phyloP scores from a whole-genome alignment of 2,888 invertebrate genomes.

The Linyphia triangularis region DNA sequence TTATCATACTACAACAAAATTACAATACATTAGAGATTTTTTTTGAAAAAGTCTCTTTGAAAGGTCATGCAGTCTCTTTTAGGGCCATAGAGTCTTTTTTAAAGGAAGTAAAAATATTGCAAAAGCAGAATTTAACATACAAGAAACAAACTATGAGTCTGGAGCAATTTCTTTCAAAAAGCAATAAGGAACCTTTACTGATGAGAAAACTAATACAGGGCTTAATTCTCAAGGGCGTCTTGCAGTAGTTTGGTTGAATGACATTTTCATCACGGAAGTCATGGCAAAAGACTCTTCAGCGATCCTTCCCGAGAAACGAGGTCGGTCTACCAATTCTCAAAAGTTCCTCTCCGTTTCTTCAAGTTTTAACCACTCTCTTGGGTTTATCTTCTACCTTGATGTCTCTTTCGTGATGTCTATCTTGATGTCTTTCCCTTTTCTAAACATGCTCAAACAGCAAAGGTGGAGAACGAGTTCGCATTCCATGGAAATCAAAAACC shows the following conservation, averaged over 20 bases:
- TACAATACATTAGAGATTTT: too few relatives aligned
- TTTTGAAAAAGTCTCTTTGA: too few relatives aligned
- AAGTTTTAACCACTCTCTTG: slow-evolving; percentile 42
- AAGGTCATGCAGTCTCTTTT: too few relatives aligned
- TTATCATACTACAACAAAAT: too few relatives aligned
- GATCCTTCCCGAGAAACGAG: slow-evolving; percentile 22
- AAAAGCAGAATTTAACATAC: background rate
- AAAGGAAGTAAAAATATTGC: background rate
- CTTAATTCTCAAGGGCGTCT: slow-evolving; percentile 10
- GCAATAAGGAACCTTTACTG: slow-evolving; percentile 7
- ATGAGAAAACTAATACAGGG: slow-evolving; percentile 24
- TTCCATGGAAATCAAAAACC: slow-evolving; percentile 33
- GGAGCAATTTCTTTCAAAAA: background rate
- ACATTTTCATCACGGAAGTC: slow-evolving; percentile 39
- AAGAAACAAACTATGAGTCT: background rate
- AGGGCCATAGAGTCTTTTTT: too few relatives aligned
- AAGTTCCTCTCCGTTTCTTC: slow-evolving; percentile 22
- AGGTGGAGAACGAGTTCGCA: background rate
- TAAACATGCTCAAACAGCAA: slow-evolving; percentile 15
- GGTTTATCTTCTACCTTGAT: slow-evolving; percentile 24
- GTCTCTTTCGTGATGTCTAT: too few relatives aligned
- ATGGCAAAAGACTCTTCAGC: slow-evolving; percentile 14
- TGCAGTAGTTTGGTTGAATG: slow-evolving; percentile 17
- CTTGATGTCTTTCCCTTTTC: slow-evolving; percentile 32
- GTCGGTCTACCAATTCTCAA: background rate